Evolutionary conservation across 2,888 invertebrate genomes (phyloP), one percentile per base, ranked within the genome.

Genomic region (Tinea pellionella): DNA sequence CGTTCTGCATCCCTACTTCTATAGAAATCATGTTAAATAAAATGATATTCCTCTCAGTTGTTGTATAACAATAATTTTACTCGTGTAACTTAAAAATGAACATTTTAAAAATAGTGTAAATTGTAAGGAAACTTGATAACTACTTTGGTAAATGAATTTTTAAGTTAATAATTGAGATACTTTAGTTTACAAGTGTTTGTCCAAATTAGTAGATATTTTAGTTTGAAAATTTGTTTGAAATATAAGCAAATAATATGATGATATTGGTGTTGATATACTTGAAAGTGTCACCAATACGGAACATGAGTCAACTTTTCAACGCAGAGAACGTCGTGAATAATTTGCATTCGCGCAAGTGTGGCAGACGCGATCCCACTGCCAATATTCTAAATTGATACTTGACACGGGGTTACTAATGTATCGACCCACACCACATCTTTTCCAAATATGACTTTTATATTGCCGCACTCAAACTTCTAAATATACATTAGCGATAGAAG

Each of bases 301-400:
- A 12, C n/a, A 24, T 53, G 53, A 53, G 19, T 24, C 53, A 53
- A 24, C 19, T 53, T 53, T 53, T 53, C 53, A 53, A 13, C 53
- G 12, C 18, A 24, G 15, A 47, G n/a, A 13, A 13, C 32, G 53
- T 62, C 61, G 60, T 16, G 56, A 62, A 60, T 64, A 63, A 65
- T 65, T 65, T 64, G 63, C 62, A 65, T 66, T 65, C 65, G 67
- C 63, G 61, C 57, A 57, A 57, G 57, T 57, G 62, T 63, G 61
- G 61, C 60, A 60, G 61, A 64, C 63, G 64, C 65, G 66, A 62
- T 64, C 67, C 63, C 15, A 66, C 67, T 65, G 65, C 67, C 74
- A 74, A 78, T 80, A 77, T 77, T 70, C 70, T 68, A 77, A 76
- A 75, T 75, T 74, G 73, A 78, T 78, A 77, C 77, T 77, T 75